These are phyloP conservation scores for Gyrodactylus salaris DNA, from an alignment of 1,140 invertebrate species.

Conservation along the genomic window DNA sequence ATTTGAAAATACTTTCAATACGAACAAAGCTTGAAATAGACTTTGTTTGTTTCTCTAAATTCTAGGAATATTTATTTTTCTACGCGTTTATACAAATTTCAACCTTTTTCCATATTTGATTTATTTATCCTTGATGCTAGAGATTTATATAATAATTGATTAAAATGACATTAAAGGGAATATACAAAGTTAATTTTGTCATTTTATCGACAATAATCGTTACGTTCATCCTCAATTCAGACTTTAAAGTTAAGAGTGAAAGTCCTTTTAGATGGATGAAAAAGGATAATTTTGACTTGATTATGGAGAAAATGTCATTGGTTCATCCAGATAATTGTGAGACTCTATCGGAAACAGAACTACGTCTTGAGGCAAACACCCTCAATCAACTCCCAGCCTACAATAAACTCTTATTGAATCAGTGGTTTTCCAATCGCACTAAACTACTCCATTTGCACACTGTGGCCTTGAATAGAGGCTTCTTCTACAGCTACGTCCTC, in stretches of 20 bases:
- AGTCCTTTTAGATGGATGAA: neutral
- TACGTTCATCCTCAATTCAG: neutral
- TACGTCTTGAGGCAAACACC: slow-evolving; percentile 42
- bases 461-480: slow-evolving; percentile 60
- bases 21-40: no score
- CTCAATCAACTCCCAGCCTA: slow-evolving; percentile 67
- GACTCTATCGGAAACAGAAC: slow-evolving; percentile 42
- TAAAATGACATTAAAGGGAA: no score
- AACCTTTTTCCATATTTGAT: no score
- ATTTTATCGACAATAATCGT: no score
- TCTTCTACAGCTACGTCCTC: slow-evolving; percentile 57
- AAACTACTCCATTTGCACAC: slow-evolving; percentile 66
- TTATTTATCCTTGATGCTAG: no score
- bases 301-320: slow-evolving; percentile 39
- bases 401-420: slow-evolving; percentile 68
- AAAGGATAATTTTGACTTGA: slow-evolving; percentile 48
- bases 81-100: no score
- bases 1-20: no score
- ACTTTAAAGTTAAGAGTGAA: neutral
- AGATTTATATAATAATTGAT: no score
- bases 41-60: no score
- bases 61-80: no score
- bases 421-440: slow-evolving; percentile 67
- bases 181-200: no score
- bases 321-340: slow-evolving; percentile 46